These are phyloP conservation scores for Panagrolaimus sp. DNA, from an alignment of 1,140 invertebrate genomes.

Conservation along the genomic window DNA sequence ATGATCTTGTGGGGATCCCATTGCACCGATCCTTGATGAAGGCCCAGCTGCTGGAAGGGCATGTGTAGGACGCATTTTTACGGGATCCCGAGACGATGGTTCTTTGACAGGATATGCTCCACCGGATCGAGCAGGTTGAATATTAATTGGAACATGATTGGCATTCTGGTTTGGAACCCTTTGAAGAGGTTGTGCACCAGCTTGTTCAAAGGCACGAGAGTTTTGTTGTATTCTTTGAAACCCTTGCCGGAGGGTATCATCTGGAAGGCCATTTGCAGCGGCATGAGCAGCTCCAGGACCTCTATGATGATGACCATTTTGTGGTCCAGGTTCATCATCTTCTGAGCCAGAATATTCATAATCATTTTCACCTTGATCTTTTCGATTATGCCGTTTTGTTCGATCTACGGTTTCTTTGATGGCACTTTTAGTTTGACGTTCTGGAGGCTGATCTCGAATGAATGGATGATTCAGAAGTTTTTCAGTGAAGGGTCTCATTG, in stretches of 20 bases:
- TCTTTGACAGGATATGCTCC: slow-evolving; percentile 20
- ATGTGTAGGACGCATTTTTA: slow-evolving; percentile 37
- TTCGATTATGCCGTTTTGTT: slow-evolving; percentile 23
- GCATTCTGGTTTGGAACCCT: slow-evolving; percentile 28
- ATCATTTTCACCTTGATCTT: slow-evolving; percentile 39
- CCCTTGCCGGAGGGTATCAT: slow-evolving; percentile 83
- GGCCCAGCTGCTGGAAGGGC: slow-evolving; percentile 5
- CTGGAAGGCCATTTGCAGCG: slow-evolving; percentile 76
- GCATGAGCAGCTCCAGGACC: slow-evolving; percentile 67
- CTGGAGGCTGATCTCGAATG: slow-evolving; percentile 93
- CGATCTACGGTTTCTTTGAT: slow-evolving; percentile 98
- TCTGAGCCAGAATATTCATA: slow-evolving; percentile 60
- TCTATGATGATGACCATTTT: slow-evolving; percentile 47
- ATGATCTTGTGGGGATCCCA: slow-evolving; percentile 18
- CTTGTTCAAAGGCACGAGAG: slow-evolving; percentile 66
- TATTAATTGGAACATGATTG: slow-evolving; percentile 16
- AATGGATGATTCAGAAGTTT: slow-evolving; percentile 93
- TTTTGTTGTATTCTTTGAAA: slow-evolving; percentile 87
- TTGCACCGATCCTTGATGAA: slow-evolving; percentile 21
- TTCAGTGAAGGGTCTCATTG: slow-evolving; percentile 93
- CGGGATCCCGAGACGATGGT: slow-evolving; percentile 31
- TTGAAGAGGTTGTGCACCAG: slow-evolving; percentile 63
- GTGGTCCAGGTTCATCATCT: slow-evolving; percentile 58
- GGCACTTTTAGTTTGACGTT: slow-evolving; percentile 92
- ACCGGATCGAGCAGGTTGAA: slow-evolving; percentile 8